Conservation (phyloP, 2,888 invertebrate genomes). For the Ophion slaviceki region DNA sequence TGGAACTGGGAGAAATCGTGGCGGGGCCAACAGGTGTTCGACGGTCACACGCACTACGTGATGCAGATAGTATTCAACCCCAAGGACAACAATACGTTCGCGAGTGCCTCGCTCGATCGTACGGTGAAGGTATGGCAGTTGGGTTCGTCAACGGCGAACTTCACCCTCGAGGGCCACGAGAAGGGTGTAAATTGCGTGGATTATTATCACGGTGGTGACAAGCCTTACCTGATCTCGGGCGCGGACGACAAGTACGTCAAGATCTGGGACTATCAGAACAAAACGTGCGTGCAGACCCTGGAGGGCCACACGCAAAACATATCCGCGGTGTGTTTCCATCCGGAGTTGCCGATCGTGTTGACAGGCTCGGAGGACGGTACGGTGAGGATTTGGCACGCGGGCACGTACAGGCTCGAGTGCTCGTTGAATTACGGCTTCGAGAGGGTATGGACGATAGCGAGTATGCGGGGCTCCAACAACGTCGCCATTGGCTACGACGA, state of each 20-base stretch:
- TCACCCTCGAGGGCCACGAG: conserved; percentile 98
- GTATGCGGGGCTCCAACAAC: conserved; percentile 97
- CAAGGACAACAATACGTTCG: conserved; percentile 99
- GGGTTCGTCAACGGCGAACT: conserved; percentile 98
- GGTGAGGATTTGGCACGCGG: conserved; percentile 99
- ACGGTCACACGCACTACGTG: conserved; percentile 99
- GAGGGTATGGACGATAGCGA: conserved; percentile 98
- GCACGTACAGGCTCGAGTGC: conserved; percentile 98
- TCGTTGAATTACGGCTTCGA: conserved; percentile 99
- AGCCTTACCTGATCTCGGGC: conserved; percentile 99
- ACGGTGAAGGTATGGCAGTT: conserved; percentile 99
- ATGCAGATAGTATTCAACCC: conserved; percentile 99
- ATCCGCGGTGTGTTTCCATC: conserved; percentile 98
- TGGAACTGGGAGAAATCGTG: conserved; percentile 99
- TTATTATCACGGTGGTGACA: conserved; percentile 99
- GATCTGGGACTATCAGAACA: conserved; percentile 99
- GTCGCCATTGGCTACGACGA: conserved; percentile 99
- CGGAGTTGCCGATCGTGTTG: conserved; percentile 97
- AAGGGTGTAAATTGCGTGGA: conserved; percentile 99
- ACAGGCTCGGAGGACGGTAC: conserved; percentile 99
- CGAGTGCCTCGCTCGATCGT: conserved; percentile 98
- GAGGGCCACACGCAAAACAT: conserved; percentile 99
- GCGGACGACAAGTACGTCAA: conserved; percentile 99
- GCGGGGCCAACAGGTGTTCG: conserved; percentile 99
- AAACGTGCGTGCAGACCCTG: conserved; percentile 99